A percentile compares a stretch with the other conserved stretches of the same genome.
Evolutionary conservation across 2,113 vertebrate species (phyloP).

Genomic region (Tragelaphus strepsiceros): DNA sequence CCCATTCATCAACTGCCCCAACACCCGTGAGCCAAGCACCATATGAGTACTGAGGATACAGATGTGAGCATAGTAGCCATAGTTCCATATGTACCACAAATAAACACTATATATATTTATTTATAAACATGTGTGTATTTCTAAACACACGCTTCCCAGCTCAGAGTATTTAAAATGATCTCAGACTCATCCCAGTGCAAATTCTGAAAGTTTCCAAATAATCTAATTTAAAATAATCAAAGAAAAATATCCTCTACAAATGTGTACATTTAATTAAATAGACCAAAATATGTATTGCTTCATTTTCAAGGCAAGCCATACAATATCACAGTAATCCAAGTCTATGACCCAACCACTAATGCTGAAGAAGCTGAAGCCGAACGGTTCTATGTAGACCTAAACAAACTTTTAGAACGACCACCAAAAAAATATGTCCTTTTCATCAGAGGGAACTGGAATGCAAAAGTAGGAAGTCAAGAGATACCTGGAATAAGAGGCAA

Average conservation of each 20-base stretch:
- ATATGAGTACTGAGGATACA: neutral
- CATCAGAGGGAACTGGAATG: neutral
- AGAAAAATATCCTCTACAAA: neutral
- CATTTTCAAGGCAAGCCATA: neutral
- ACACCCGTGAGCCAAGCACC: neutral
- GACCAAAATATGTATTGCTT: neutral
- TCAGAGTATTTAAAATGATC: neutral
- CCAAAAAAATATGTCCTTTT: neutral
- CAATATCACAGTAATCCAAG: neutral
- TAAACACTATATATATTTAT: neutral
- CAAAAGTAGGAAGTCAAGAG: neutral
- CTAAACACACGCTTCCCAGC: neutral
- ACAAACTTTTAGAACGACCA: neutral
- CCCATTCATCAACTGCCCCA: neutral
- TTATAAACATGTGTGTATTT: neutral
- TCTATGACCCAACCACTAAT: neutral
- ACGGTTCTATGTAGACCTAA: neutral
- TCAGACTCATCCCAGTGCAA: neutral
- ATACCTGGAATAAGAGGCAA: neutral
- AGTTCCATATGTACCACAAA: neutral
- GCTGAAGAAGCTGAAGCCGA: neutral
- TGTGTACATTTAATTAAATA: neutral
- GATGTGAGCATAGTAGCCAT: neutral
- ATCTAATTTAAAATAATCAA: neutral
- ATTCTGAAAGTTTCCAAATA: neutral